phyloP scores from a whole-genome alignment of 1,140 invertebrate species.

The Diabrotica undecimpunctata region DNA sequence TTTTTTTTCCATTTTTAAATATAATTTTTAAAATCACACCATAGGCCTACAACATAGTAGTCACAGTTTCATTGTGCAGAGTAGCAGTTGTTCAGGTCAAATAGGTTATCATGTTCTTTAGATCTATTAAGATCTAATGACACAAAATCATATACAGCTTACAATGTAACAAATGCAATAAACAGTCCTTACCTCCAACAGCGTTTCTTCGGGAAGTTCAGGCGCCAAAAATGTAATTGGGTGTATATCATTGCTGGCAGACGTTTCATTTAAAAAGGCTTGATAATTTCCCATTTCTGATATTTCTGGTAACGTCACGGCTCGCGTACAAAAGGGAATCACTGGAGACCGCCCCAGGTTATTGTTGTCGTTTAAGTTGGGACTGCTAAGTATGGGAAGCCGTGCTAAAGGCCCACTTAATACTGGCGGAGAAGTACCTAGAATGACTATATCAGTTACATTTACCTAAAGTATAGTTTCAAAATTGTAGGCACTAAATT shows the following conservation, averaged over 20 bases:
- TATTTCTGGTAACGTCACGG: conserved; percentile 74
- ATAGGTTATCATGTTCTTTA: no score
- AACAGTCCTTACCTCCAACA: conserved; percentile 73
- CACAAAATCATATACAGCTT: no score
- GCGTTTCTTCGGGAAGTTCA: conserved; percentile 91
- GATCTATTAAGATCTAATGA: no score
- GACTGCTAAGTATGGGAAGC: conserved; percentile 55
- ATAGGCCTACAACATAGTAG: no score
- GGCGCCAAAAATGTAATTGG: conserved; percentile 81
- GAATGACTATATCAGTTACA: conserved; percentile 9
- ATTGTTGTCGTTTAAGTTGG: conserved; percentile 53
- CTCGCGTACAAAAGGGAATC: conserved; percentile 66
- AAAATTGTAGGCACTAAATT: no score
- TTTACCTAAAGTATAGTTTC: no score
- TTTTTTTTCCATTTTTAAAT: no score
- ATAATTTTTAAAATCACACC: no score
- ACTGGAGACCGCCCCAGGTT: conserved; percentile 54
- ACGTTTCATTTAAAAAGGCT: conserved; percentile 53
- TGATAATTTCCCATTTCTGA: conserved; percentile 62
- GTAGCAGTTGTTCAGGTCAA: no score
- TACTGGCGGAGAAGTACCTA: conserved; percentile 68
- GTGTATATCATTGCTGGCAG: conserved; percentile 50
- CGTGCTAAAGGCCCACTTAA: conserved; percentile 59
- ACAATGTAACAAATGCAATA: neutral
- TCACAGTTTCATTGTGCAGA: no score